Evolutionary conservation across 2,113 vertebrate species (phyloP).

Genomic region (Amphilophus citrinellus): DNA sequence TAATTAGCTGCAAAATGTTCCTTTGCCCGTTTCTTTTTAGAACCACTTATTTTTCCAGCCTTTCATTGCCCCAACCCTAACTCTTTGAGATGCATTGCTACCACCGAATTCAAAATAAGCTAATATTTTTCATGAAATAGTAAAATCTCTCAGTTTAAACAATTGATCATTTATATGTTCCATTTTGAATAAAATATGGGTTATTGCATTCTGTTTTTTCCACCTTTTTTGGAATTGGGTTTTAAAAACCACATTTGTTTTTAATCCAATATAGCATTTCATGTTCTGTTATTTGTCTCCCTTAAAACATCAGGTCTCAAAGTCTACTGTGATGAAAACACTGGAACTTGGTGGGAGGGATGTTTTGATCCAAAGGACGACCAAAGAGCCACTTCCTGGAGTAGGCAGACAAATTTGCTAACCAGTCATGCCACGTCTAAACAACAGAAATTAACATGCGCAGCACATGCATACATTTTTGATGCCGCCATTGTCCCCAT

Average conservation of each 20-base stretch:
- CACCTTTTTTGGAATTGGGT: too few relatives aligned
- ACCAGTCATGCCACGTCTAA: not conserved
- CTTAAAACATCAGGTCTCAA: not conserved
- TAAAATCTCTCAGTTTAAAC: not conserved
- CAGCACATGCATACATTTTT: not conserved
- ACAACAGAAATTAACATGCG: not conserved
- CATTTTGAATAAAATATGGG: not conserved
- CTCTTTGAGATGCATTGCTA: not conserved
- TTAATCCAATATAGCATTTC: not conserved
- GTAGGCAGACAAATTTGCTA: not conserved
- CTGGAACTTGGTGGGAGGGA: constrained; percentile 4
- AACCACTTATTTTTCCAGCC: not conserved
- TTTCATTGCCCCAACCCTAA: not conserved
- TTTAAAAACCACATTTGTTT: accelerated
- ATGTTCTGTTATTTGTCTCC: not conserved
- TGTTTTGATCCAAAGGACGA: not conserved
- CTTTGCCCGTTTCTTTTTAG: not conserved
- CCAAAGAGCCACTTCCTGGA: constrained; percentile 9
- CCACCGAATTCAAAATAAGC: not conserved
- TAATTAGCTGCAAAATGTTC: not conserved
- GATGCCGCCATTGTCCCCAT: not conserved
- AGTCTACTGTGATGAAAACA: not conserved
- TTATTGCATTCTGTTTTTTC: not conserved
- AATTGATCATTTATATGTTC: not conserved
- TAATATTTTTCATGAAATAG: not conserved